These are phyloP conservation scores for Diarsia brunnea DNA, from an alignment of 2,888 invertebrate genomes.

Conservation along the genomic window DNA sequence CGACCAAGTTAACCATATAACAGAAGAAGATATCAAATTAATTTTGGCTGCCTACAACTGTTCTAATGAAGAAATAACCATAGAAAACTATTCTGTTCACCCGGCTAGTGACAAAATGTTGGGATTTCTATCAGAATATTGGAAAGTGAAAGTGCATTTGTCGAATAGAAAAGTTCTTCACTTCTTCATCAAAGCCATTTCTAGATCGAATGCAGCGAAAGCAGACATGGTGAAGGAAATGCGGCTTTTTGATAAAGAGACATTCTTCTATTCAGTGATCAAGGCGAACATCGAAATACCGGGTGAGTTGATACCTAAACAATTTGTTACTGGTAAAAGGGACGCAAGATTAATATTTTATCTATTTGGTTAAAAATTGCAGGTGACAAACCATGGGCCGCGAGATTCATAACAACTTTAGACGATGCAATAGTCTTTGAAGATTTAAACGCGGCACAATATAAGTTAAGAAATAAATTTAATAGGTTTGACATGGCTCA, in stretches of 20 bases:
- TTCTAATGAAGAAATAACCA: conserved; percentile 59
- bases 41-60: conserved; percentile 74
- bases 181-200: conserved; percentile 84
- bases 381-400: conserved; percentile 83
- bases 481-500: conserved; percentile 86
- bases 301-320: conserved; percentile 70
- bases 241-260: conserved; percentile 82
- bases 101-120: conserved; percentile 85
- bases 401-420: conserved; percentile 75
- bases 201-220: conserved; percentile 81
- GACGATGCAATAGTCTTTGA: conserved; percentile 84
- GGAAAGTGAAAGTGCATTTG: conserved; percentile 79
- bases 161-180: conserved; percentile 67
- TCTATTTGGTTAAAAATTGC: conserved; percentile 50
- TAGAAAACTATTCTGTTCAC: conserved; percentile 73
- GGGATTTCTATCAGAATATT: conserved; percentile 86
- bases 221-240: conserved; percentile 82
- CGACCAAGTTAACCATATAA: conserved; percentile 63
- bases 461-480: conserved; percentile 79
- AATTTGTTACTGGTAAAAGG: neutral
- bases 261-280: conserved; percentile 79
- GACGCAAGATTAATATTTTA: neutral
- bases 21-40: conserved; percentile 74
- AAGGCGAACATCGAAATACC: conserved; percentile 75
- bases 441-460: conserved; percentile 81